Evolutionary conservation across 2,797 vertebrate species (phyloP), one percentile per base, ranked within the genome.

Genomic region (Rousettus madagascariensis): DNA sequence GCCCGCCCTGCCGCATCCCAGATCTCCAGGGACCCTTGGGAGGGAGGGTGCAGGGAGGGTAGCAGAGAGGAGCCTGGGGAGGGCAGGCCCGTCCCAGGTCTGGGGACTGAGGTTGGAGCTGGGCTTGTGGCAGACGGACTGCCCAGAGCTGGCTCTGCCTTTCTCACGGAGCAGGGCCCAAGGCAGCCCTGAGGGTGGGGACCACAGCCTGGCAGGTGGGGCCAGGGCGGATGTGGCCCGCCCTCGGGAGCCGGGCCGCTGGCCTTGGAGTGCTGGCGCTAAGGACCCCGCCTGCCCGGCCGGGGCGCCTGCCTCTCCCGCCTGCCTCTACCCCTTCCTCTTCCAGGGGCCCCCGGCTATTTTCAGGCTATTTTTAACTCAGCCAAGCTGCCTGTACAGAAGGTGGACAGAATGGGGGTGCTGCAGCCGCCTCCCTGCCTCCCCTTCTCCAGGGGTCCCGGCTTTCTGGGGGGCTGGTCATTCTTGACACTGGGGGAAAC

Each of bases 341-440:
- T 96, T 90, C 96, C 96, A 97, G 95, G 92, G 97, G 96, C 96
- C 94, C 93, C 8, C 24, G 72, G 91, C 93, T 97, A 97, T 97
- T 97, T 97, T 97, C 96, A 95, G 69, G 91, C 91, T 97, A 97
- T 97, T 97, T 97, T 97, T 97, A 96, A 97, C 96, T 93, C 82
- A 38, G 89, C 55, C 12, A 51, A 83, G 95, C 84, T 84, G 94
- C 94, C 55, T 51, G 59, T 61, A 69, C 90, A 49, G 63, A 94
- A 97, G 97, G 95, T 97, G 93, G 84, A 93, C 94, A 30, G 63
- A 87, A 17, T 19, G 30, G 72, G 20, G 63, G 61, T 17, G 49
- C 53, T 65, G 75, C 90, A 91, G 79, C 96, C 88, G 91, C 80
- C 63, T 36, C 63, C 83, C 85, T 57, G 63, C 38, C 46, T 33